Conservation (phyloP, 2,888 invertebrate species). For the Drosophila siamana region DNA sequence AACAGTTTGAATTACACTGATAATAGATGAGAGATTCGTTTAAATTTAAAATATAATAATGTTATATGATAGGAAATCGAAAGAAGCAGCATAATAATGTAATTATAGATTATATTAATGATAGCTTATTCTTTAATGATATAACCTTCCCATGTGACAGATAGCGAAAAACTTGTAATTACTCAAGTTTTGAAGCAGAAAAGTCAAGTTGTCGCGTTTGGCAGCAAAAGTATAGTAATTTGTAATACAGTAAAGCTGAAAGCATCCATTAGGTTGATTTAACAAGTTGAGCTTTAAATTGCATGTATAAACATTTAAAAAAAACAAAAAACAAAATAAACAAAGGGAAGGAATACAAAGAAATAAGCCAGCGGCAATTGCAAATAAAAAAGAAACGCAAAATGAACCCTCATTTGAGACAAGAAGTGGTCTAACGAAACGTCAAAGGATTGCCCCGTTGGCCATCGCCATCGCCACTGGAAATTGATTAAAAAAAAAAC, state of each 20-base stretch:
- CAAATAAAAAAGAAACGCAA: constrained; percentile 25
- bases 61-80: too few relatives aligned
- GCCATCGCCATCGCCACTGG: constrained; percentile 37
- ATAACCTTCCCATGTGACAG: too few relatives aligned
- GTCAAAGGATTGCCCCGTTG: constrained; percentile 57
- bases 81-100: too few relatives aligned
- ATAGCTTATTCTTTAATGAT: too few relatives aligned
- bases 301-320: constrained; percentile 7
- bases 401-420: constrained; percentile 46
- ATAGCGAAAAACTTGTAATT: neutral
- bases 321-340: constrained; percentile 6
- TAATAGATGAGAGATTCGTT: too few relatives aligned
- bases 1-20: neutral
- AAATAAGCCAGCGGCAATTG: constrained; percentile 33
- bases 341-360: constrained; percentile 7
- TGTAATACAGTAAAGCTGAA: neutral
- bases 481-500: constrained; percentile 81
- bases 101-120: too few relatives aligned
- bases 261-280: constrained; percentile 18
- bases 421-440: constrained; percentile 43
- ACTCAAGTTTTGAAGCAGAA: neutral
- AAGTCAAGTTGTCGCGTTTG: neutral
- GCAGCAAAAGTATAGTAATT: neutral
- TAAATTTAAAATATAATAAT: too few relatives aligned
- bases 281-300: constrained; percentile 28